Percentiles rank a stretch among this genome's conserved stretches.
phyloP scores from a whole-genome alignment of 2,888 invertebrate genomes.

The Cremastobaeus sp. region DNA sequence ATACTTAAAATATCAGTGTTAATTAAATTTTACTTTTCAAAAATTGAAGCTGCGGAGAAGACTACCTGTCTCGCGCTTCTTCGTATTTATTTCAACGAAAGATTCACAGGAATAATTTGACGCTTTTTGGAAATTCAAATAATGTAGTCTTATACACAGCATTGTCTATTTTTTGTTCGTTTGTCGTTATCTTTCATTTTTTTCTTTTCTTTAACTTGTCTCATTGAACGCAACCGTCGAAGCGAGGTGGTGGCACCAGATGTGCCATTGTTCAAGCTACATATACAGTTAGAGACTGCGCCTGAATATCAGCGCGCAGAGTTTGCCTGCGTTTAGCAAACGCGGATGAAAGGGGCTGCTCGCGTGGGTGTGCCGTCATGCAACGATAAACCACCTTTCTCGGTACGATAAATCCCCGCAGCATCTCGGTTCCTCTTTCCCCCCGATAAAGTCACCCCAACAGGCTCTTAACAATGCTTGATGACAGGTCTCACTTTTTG shows the following conservation, averaged over 20 bases:
- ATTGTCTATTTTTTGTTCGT: conserved; percentile 44
- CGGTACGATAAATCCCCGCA: conserved; percentile 66
- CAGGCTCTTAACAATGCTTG: conserved; percentile 66
- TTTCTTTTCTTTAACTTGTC: conserved; percentile 58
- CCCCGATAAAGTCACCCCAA: conserved; percentile 64
- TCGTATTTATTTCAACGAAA: not conserved
- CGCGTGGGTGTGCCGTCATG: conserved; percentile 72
- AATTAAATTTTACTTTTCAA: too few relatives aligned
- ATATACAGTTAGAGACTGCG: conserved; percentile 48
- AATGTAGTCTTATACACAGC: conserved; percentile 11
- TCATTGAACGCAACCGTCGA: conserved; percentile 59
- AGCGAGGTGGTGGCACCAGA: conserved; percentile 61
- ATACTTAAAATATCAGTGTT: too few relatives aligned
- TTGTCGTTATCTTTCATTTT: conserved; percentile 47
- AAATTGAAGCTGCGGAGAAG: too few relatives aligned
- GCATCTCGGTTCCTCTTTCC: conserved; percentile 62
- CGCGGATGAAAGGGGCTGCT: conserved; percentile 65
- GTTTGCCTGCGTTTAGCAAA: conserved; percentile 57
- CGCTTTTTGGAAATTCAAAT: conserved; percentile 18
- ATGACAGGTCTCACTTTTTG: conserved; percentile 73
- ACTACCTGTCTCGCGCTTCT: too few relatives aligned
- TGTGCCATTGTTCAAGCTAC: conserved; percentile 59
- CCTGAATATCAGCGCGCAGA: conserved; percentile 54
- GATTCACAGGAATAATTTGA: conserved; percentile 19
- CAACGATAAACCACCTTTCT: conserved; percentile 68